Evolutionary conservation across 2,888 invertebrate species (phyloP).

Genomic region (Trachelus stipa): DNA sequence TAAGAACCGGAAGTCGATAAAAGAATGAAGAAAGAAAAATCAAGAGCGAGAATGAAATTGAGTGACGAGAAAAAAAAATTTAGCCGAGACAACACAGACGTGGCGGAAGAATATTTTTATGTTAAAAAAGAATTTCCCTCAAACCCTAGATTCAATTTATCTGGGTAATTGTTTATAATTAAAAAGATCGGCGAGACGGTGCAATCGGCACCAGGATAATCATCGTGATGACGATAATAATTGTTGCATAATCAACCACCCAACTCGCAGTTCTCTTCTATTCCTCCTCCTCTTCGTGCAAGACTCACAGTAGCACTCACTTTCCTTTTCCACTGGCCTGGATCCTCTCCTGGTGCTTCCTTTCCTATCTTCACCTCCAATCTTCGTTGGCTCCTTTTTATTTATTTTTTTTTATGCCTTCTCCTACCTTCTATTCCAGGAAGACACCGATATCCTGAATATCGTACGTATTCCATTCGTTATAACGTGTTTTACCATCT

Average conservation of each 20-base stretch:
- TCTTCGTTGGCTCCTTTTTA: conserved; percentile 9
- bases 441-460: neutral
- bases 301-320: conserved; percentile 41
- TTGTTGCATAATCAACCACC: conserved; percentile 54
- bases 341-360: conserved; percentile 58
- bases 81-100: neutral
- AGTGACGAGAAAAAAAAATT: neutral
- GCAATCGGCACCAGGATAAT: conserved; percentile 30
- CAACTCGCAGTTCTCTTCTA: conserved; percentile 31
- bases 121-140: neutral
- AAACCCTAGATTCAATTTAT: neutral
- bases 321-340: conserved; percentile 64
- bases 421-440: neutral
- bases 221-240: conserved; percentile 50
- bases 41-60: neutral
- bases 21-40: neutral
- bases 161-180: conserved; percentile 34
- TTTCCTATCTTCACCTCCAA: conserved; percentile 43
- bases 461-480: too few species aligned
- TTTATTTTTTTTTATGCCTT: neutral
- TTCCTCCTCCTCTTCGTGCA: conserved; percentile 23
- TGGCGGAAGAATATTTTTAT: neutral
- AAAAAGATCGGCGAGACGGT: conserved; percentile 22
- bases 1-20: neutral
- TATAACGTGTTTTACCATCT: too few species aligned